phyloP scores from a whole-genome alignment of 1,140 invertebrate species.

The Ceratoteleas bidentatus region DNA sequence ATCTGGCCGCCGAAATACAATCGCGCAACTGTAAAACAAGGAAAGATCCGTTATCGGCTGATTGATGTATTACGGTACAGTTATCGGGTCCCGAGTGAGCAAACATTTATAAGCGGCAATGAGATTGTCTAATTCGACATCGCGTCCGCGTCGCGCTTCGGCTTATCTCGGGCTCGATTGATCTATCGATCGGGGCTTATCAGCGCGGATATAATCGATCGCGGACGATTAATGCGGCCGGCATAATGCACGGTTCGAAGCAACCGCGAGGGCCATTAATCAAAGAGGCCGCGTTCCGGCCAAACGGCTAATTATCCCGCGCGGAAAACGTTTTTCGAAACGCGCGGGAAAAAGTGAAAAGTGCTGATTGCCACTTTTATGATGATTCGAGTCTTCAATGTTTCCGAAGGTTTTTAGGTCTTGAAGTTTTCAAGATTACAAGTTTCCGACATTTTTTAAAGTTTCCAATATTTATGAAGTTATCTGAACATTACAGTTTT shows the following conservation, averaged over 20 bases:
- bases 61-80: conserved; percentile 63
- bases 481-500: no score
- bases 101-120: conserved; percentile 55
- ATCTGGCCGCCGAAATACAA: conserved; percentile 38
- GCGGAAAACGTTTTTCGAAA: conserved; percentile 21
- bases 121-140: conserved; percentile 51
- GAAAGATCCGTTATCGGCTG: conserved; percentile 61
- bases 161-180: conserved; percentile 35
- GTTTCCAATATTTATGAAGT: no score
- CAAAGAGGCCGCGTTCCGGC: conserved; percentile 25
- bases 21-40: conserved; percentile 57
- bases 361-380: not conserved
- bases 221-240: conserved; percentile 33
- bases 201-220: conserved; percentile 54
- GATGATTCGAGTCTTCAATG: no score
- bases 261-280: conserved; percentile 40
- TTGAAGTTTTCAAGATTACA: no score
- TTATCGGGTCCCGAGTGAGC: conserved; percentile 49
- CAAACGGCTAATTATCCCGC: conserved; percentile 54
- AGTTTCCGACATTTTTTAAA: no score
- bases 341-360: conserved; percentile 46
- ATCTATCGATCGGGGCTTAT: conserved; percentile 50
- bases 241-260: conserved; percentile 34
- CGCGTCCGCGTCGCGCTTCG: conserved; percentile 27
- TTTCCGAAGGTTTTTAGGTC: no score